Evolutionary conservation across 2,797 vertebrate genomes (phyloP), one percentile per base, ranked within the genome.

Genomic region (Chiroxiphia lanceolata): DNA sequence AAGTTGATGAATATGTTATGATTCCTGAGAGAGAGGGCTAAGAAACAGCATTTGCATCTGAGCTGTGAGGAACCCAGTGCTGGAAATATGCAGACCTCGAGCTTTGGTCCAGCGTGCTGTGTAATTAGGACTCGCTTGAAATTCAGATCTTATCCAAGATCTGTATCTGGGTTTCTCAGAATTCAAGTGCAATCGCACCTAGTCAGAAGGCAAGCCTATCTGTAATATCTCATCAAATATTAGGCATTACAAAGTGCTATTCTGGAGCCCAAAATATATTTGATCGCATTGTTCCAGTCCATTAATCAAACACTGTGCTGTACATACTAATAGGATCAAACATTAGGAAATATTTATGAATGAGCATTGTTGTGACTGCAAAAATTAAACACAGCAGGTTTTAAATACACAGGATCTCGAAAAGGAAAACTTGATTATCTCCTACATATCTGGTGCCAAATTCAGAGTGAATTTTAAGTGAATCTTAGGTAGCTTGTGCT

Each of bases 341-440:
- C 54, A 53, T 89, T 51, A 44, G 89, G 79, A 94, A 97, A 69
- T 89, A 91, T 93, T 96, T 94, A 94, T 94, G 89, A 95, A 95
- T 96, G 95, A 96, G 93, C 88, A 74, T 95, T 96, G 91, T 96
- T 97, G 89, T 94, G 92, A 81, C 94, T 91, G 94, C 88, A 95
- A 40, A 94, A 96, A 97, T 96, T 93, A 97, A 97, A 91, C 83
- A 56, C 84, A 94, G 93, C 89, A 88, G 90, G 92, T 87, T 95
- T 95, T 86, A 94, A 95, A 90, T 82, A 83, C 83, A 87, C 59
- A 65, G 68, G 85, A 90, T 90, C 87, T 94, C 53, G 1, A 83
- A 78, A 94, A 96, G 80, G 83, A 91, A 96, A 94, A 79, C 75
- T 94, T 95, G 92, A 95, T 95, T 89, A 86, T 92, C 92, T 96